phyloP scores from a whole-genome alignment of 2,797 vertebrate species.

The Danio jaintianensis region DNA sequence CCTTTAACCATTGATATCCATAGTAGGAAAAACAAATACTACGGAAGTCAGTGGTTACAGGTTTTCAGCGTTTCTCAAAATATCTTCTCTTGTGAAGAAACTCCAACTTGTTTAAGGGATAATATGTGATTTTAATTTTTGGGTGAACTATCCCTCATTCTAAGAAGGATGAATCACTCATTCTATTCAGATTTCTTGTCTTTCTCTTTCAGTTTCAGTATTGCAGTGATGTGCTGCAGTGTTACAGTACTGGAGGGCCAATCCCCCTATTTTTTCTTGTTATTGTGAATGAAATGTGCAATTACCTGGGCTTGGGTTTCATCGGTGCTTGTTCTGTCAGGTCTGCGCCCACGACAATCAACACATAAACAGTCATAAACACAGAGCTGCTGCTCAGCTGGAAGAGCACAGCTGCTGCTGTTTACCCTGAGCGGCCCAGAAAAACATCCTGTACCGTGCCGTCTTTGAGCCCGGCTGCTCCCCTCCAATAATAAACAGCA shows the following conservation, averaged over 20 bases:
- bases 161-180: neutral
- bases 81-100: no score
- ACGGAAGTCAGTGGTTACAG: no score
- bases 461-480: slow-evolving; percentile 76
- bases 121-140: no score
- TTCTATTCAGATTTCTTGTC: slow-evolving; percentile 21
- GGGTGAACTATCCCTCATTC: no score
- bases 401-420: slow-evolving; percentile 86
- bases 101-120: no score
- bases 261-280: slow-evolving; percentile 56
- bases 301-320: slow-evolving; percentile 78
- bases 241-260: slow-evolving; percentile 48
- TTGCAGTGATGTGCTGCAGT: slow-evolving; percentile 21
- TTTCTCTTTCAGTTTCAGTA: slow-evolving; percentile 34
- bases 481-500: slow-evolving; percentile 83
- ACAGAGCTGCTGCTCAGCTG: slow-evolving; percentile 78
- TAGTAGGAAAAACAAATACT: no score
- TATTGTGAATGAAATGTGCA: slow-evolving; percentile 78
- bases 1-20: no score
- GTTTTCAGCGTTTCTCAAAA: no score
- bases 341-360: slow-evolving; percentile 73
- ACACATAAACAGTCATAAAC: slow-evolving; percentile 71
- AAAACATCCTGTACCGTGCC: slow-evolving; percentile 86
- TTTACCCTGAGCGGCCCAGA: slow-evolving; percentile 84
- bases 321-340: slow-evolving; percentile 76